phyloP scores from a whole-genome alignment of 2,113 vertebrate genomes.

The Alligator sinensis region DNA sequence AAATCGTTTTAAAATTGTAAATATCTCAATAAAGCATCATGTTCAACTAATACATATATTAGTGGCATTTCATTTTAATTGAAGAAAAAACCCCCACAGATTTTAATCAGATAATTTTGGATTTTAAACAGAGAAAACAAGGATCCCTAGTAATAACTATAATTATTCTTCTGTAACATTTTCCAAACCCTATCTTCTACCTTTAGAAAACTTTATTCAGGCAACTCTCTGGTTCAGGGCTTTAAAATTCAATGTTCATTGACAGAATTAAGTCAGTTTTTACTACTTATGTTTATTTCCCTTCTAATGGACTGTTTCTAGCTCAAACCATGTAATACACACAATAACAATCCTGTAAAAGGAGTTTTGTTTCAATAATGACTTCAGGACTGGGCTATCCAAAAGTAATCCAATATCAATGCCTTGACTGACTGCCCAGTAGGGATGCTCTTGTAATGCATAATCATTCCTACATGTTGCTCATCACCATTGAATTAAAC shows the following conservation, averaged over 20 bases:
- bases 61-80: no score
- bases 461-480: constrained; percentile 24
- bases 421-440: constrained; percentile 28
- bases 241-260: constrained; percentile 3
- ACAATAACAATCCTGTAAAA: neutral
- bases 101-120: no score
- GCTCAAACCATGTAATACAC: neutral
- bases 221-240: constrained; percentile 21
- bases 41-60: no score
- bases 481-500: constrained; percentile 34
- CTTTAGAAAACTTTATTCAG: constrained; percentile 1
- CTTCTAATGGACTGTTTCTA: constrained; percentile 13
- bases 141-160: no score
- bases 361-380: neutral
- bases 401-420: constrained; percentile 30
- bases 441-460: neutral
- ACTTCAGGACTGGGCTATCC: constrained; percentile 3
- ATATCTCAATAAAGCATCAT: no score
- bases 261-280: constrained; percentile 14
- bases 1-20: no score
- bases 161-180: neutral
- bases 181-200: neutral
- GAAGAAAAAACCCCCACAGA: no score
- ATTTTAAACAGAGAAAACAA: no score
- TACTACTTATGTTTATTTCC: neutral